These are phyloP conservation scores for Theocolax elegans DNA, from an alignment of 1,140 invertebrate species.

Conservation along the genomic window DNA sequence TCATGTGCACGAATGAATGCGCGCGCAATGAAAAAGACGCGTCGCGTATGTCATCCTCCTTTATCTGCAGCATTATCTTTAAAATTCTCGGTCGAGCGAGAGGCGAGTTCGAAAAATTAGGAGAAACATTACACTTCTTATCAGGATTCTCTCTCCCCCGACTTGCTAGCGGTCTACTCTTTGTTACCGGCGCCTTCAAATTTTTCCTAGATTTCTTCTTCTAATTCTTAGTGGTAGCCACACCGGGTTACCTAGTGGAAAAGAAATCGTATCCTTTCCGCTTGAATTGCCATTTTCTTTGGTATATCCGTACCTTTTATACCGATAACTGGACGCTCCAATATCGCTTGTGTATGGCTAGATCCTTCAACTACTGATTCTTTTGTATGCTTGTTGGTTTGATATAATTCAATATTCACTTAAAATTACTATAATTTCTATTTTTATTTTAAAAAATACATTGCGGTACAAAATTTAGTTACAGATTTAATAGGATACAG, in stretches of 20 bases:
- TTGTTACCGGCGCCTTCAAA: background rate
- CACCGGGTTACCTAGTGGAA: background rate
- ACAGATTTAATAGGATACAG: too few species aligned
- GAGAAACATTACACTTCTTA: conserved; percentile 43
- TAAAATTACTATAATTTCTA: too few species aligned
- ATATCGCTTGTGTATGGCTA: background rate
- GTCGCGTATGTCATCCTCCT: conserved; percentile 40
- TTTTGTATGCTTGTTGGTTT: too few species aligned
- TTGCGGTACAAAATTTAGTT: too few species aligned
- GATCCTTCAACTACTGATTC: too few species aligned
- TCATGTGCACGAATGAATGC: background rate
- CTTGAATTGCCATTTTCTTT: conserved; percentile 24
- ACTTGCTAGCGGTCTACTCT: too few species aligned
- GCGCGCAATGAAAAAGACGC: conserved; percentile 52
- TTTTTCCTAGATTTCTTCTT: background rate
- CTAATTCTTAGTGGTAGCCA: background rate
- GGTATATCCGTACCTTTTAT: background rate
- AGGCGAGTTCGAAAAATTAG: conserved; percentile 41
- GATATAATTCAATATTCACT: too few species aligned
- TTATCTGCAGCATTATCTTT: conserved; percentile 42
- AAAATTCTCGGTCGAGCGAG: conserved; percentile 38
- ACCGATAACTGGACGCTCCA: too few species aligned
- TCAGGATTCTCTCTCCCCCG: too few species aligned
- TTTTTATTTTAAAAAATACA: too few species aligned
- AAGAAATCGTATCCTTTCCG: conserved; percentile 20